Evolutionary conservation across 2,797 vertebrate genomes (phyloP).

Genomic region (Dendrocincla tyrannina): DNA sequence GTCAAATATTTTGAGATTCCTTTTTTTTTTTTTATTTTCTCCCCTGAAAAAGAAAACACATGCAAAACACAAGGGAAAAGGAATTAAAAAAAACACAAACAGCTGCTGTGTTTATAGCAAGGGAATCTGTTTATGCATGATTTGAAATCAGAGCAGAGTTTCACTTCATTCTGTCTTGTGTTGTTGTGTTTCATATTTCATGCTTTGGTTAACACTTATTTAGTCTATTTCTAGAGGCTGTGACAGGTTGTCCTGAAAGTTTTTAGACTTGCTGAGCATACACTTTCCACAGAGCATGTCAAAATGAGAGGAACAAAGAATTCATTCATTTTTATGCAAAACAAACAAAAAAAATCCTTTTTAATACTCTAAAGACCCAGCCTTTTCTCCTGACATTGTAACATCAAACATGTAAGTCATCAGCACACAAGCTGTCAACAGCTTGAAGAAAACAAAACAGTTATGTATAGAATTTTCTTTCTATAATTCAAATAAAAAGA

Average conservation of each 20-base stretch:
- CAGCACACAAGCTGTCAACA: not conserved
- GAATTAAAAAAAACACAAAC: not conserved
- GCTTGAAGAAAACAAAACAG: not conserved
- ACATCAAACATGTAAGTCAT: not conserved
- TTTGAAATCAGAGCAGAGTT: constrained; percentile 53
- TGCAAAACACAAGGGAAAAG: not conserved
- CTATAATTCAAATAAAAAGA: not conserved
- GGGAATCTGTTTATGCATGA: constrained; percentile 20
- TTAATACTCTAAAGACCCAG: not conserved
- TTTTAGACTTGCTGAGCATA: constrained; percentile 34
- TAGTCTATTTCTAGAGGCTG: constrained; percentile 19
- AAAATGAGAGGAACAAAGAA: constrained; percentile 18
- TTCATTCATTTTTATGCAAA: not conserved
- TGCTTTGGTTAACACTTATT: constrained; percentile 53
- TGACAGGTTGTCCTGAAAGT: constrained; percentile 40
- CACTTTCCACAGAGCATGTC: not conserved
- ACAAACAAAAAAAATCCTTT: not conserved
- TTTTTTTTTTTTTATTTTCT: too few relatives aligned
- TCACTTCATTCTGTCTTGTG: constrained; percentile 45
- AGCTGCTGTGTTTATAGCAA: not conserved
- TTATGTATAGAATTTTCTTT: not conserved
- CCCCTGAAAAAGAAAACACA: not conserved
- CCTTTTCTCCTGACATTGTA: not conserved
- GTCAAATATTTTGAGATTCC: not conserved
- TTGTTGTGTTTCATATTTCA: constrained; percentile 58